These are phyloP conservation scores for Liodrosophila aerea DNA, from an alignment of 2,888 invertebrate genomes.

Conservation along the genomic window DNA sequence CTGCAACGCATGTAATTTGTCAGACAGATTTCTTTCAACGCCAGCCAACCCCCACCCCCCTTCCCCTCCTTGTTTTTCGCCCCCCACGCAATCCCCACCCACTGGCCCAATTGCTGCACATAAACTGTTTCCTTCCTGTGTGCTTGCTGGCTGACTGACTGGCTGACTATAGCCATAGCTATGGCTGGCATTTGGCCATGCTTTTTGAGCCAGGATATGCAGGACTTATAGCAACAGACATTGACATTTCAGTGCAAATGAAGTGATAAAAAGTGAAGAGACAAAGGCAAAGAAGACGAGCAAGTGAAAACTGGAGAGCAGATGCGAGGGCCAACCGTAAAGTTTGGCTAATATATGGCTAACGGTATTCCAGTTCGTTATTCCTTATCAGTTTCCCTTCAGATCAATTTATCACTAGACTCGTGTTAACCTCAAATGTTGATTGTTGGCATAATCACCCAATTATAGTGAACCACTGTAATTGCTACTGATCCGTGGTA, in stretches of 20 bases:
- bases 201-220: conserved; percentile 29
- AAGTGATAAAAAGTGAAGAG: conserved; percentile 66
- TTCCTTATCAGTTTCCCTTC: too few relatives aligned
- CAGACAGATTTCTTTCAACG: conserved; percentile 71
- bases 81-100: conserved; percentile 12
- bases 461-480: conserved; percentile 7
- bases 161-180: conserved; percentile 25
- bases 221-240: conserved; percentile 43
- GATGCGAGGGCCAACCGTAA: too few relatives aligned
- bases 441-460: not conserved
- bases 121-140: conserved; percentile 60
- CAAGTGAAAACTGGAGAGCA: too few relatives aligned
- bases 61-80: not conserved
- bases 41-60: conserved; percentile 9
- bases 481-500: conserved; percentile 29
- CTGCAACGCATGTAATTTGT: conserved; percentile 72
- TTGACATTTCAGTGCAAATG: conserved; percentile 71
- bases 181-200: conserved; percentile 51
- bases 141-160: conserved; percentile 47
- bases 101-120: conserved; percentile 39
- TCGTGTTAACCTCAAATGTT: not conserved
- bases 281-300: not conserved
- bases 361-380: too few relatives aligned
- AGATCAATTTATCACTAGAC: not conserved
- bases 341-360: too few relatives aligned